Evolutionary conservation across 2,888 invertebrate genomes (phyloP), one percentile per base, ranked within the genome.

Genomic region (Leptopilina syphax): DNA sequence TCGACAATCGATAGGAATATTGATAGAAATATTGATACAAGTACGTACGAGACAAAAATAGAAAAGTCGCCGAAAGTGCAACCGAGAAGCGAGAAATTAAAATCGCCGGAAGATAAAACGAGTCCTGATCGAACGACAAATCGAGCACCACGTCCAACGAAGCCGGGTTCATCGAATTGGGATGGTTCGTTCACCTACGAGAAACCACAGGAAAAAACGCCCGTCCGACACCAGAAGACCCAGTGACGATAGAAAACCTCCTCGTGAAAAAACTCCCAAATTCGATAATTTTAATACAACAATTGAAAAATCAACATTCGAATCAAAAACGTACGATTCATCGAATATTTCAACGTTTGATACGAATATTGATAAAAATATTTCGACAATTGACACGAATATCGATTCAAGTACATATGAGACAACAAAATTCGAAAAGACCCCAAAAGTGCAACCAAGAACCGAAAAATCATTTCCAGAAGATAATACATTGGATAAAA

Each of bases 111-210:
- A 79, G 77, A 13, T 79, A 81, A 9, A 77, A 81, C 44, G 77
- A 80, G 78, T 65, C 80, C 80, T 12, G 88, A 88, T 63, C 85
- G 86, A 34, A 34, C 34, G 34, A 34, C 34, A 4, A 34, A 34
- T 34, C 34, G 34, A 78, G 79, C 84, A 0, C 65, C 63, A 3
- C 85, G 90, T 66, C 80, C 80, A 1, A 73, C 60, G 0, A 87
- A 87, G 80, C 82, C 83, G 2, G 82, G 82, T 8, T 83, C 82
- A 34, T 87, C 87, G 0, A 86, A 86, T 13, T 88, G 88, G 88
- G 87, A 88, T 57, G 88, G 87, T 34, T 86, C 87, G 3, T 88
- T 88, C 68, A 83, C 85, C n/a, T 81, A 85, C 13, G 86, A 88
- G 63, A 85, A 86, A 77, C 80, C 84, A 1, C 10, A 24, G 0